phyloP scores from a whole-genome alignment of 2,797 vertebrate genomes.

The Natrix natrix region DNA sequence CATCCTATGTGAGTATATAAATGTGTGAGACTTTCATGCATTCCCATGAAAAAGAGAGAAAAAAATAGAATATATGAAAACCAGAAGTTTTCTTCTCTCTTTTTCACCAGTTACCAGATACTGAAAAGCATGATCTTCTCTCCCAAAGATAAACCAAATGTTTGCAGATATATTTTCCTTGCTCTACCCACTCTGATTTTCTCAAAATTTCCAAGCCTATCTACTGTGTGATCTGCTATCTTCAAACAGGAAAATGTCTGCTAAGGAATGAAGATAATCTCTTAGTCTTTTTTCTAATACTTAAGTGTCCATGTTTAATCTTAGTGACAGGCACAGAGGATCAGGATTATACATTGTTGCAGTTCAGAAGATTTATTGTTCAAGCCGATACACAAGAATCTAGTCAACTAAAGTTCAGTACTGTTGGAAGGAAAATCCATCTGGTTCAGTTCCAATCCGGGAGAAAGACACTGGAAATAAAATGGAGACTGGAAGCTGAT shows the following conservation, averaged over 20 bases:
- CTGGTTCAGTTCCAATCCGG: too few species aligned
- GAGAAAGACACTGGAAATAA: too few species aligned
- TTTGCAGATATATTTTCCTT: not conserved
- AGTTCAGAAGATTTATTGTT: not conserved
- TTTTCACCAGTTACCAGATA: not conserved
- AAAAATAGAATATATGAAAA: not conserved
- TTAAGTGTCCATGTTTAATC: not conserved
- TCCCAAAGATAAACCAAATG: not conserved
- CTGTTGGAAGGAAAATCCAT: too few species aligned
- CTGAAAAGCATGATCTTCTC: not conserved
- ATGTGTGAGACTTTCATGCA: not conserved
- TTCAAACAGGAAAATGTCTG: not conserved
- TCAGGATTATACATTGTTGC: not conserved
- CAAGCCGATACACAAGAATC: not conserved
- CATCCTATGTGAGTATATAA: too few species aligned
- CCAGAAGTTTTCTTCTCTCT: not conserved
- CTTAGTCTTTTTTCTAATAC: not conserved
- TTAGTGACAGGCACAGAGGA: not conserved
- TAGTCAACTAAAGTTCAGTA: not conserved
- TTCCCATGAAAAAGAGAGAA: not conserved
- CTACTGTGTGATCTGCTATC: not conserved
- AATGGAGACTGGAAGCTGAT: too few species aligned
- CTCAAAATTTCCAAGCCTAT: not conserved
- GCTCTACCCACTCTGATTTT: not conserved
- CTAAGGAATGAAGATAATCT: not conserved